Evolutionary conservation across 64 coral and sea anemone genomes (phyloP).

Genomic region (Orbicella faveolata): DNA sequence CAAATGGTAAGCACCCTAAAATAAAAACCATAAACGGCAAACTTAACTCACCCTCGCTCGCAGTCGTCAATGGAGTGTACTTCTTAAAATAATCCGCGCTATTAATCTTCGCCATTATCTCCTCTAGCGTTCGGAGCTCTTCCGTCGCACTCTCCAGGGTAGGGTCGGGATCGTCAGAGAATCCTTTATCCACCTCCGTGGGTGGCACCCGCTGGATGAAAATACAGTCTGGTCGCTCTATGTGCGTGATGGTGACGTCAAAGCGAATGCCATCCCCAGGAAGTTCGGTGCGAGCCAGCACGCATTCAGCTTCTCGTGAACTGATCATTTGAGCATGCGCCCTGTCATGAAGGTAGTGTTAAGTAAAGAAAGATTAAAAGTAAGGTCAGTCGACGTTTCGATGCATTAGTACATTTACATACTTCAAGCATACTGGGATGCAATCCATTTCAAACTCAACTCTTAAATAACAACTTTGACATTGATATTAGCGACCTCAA

Average conservation of each 20-base stretch:
- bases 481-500: too few species aligned
- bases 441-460: too few species aligned
- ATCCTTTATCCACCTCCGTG: constrained; percentile 38
- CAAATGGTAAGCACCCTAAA: too few species aligned
- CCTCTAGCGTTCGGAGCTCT: constrained; percentile 63
- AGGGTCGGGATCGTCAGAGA: constrained; percentile 64
- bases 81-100: constrained; percentile 71
- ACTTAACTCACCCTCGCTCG: constrained; percentile 26
- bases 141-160: constrained; percentile 51
- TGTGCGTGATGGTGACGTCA: constrained; percentile 88
- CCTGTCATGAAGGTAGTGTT: not conserved
- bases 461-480: too few species aligned
- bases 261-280: constrained; percentile 64
- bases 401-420: too few species aligned
- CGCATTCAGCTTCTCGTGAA: constrained; percentile 67
- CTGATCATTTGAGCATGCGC: constrained; percentile 73
- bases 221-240: constrained; percentile 76
- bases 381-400: too few species aligned
- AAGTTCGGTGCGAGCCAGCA: constrained; percentile 66
- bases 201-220: constrained; percentile 80
- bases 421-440: too few species aligned
- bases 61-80: constrained; percentile 41
- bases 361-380: too few species aligned
- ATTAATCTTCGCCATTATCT: constrained; percentile 72
- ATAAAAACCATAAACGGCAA: not conserved